Base-by-base conservation (phyloP, 2,888 invertebrate species). In the Trimorus sp. region DNA sequence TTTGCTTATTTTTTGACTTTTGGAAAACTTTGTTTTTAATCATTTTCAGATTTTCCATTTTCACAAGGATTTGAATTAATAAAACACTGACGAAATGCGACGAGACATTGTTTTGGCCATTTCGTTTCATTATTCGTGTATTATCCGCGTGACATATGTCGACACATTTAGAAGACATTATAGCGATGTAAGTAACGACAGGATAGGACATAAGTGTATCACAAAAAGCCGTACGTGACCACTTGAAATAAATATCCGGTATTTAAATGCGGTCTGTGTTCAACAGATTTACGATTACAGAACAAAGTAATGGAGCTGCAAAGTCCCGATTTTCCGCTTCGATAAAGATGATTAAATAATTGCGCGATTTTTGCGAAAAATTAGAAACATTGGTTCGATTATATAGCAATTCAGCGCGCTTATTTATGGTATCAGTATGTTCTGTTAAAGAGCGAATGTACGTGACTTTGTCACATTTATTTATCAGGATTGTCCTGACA, bases 241-340 rank as follows among this genome's bases (percentile, higher is more conserved):
- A 63, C 81, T 81, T 69, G 77, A 63, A 76, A 73, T 73, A 73
- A 81, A 81, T 77, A 73, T 81, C 76, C 68, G 76, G 80, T 62
- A 70, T 80, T 80, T 80, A 75, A 59, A 63, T 53, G 59, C 63
- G 53, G 65, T 58, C 45, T 15, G 65, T 54, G 45, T 74, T 70
- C 65, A 38, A 26, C 54, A 74, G 73, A 75, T 70, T 63, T 59
- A n/a, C 62, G 56, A 73, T 73, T 68, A 62, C 38, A 68, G 9
- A 54, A 63, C 56, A 26, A 54, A 78, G 65, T 56, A 56, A 58
- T 42, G 37, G 56, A 36, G 26, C n/a, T 37, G 63, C 65, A 56
- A 70, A 70, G 37, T 59, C n/a, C 45, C 40, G 42, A 14, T 59
- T 65, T 70, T 77, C 26, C 26, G 26, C 26, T 26, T 26, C 26